Percentiles rank a stretch among this genome's conserved stretches.
These are phyloP conservation scores for Nymphalis io DNA, from an alignment of 1,140 invertebrate species.

Conservation along the genomic window DNA sequence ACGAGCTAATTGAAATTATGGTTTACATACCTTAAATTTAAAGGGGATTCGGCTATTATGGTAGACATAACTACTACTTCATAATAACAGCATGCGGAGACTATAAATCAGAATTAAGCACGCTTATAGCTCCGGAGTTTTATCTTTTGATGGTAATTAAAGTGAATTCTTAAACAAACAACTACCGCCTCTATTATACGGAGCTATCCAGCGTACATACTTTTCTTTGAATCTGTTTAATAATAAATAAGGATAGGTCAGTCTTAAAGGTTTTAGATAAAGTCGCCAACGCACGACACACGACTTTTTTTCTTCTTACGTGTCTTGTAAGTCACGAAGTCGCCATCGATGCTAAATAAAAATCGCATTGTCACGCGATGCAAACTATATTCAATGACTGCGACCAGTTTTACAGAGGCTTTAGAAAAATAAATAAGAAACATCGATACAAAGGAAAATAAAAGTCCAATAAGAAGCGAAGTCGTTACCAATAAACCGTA, in stretches of 20 bases:
- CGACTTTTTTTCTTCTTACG: constrained; percentile 38
- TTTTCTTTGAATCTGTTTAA: constrained; percentile 28
- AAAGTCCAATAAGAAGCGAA: constrained; percentile 52
- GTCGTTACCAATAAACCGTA: constrained; percentile 48
- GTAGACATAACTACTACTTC: constrained; percentile 54
- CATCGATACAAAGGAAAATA: constrained; percentile 57
- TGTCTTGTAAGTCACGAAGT: constrained; percentile 65
- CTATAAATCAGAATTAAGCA: constrained; percentile 75
- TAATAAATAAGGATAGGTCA: constrained; percentile 26
- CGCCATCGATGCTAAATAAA: constrained; percentile 55
- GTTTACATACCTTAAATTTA: constrained; percentile 50
- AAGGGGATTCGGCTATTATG: constrained; percentile 48
- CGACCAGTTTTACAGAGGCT: constrained; percentile 54
- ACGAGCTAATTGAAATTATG: constrained; percentile 72
- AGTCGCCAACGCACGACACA: constrained; percentile 33
- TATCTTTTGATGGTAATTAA: constrained; percentile 65
- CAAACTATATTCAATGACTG: constrained; percentile 40
- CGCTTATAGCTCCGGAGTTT: constrained; percentile 41
- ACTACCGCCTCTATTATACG: constrained; percentile 35
- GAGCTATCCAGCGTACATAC: constrained; percentile 18
- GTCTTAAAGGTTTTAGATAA: constrained; percentile 41
- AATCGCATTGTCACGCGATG: constrained; percentile 51
- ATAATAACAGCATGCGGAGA: constrained; percentile 68
- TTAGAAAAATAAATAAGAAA: constrained; percentile 56
- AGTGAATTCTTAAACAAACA: constrained; percentile 73